Evolutionary conservation across 2,113 vertebrate genomes (phyloP).

Genomic region (Petromus typicus): DNA sequence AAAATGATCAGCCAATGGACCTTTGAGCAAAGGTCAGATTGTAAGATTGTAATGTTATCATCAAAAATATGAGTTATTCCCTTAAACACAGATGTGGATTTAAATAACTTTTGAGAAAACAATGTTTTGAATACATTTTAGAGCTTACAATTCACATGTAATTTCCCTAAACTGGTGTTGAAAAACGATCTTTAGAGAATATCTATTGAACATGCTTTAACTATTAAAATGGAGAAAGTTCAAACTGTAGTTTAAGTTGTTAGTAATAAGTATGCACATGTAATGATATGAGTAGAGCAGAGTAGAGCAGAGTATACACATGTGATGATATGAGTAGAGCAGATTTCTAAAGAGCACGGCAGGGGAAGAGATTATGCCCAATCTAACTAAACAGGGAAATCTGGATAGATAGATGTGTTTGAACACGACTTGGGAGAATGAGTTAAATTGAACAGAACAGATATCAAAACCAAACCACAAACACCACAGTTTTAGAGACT

Average conservation of each 20-base stretch:
- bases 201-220: neutral
- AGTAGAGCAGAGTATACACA: neutral
- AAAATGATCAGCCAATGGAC: neutral
- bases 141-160: neutral
- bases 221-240: neutral
- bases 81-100: neutral
- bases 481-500: neutral
- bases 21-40: neutral
- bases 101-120: conserved; percentile 21
- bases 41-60: neutral
- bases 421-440: neutral
- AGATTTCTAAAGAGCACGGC: neutral
- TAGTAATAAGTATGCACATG: neutral
- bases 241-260: neutral
- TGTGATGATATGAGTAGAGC: too few species aligned
- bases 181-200: neutral
- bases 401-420: neutral
- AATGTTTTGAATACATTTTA: neutral
- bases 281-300: neutral
- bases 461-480: neutral
- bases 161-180: neutral
- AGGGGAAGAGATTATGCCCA: neutral
- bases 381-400: neutral
- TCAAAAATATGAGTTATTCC: neutral
- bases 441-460: neutral